Conservation (phyloP, 1,140 invertebrate species). For the Leptinotarsa defecta region DNA sequence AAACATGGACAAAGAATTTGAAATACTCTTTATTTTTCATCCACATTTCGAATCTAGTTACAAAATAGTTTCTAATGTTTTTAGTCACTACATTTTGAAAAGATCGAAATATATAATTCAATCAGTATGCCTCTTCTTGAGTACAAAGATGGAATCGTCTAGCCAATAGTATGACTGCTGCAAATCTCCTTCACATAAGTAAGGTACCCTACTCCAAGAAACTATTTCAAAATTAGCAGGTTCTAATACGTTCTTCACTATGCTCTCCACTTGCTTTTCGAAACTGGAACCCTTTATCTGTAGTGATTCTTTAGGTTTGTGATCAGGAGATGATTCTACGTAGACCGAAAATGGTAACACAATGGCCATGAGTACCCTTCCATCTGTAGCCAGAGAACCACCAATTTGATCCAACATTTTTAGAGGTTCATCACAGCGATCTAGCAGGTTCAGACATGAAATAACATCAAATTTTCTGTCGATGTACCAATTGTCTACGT, state of each 20-base stretch:
- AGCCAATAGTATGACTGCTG: conserved; percentile 89
- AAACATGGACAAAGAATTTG: too few species aligned
- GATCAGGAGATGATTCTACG: conserved; percentile 76
- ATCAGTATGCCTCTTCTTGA: conserved; percentile 53
- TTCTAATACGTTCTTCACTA: conserved; percentile 71
- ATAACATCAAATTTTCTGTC: conserved; percentile 75
- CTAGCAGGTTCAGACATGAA: conserved; percentile 86
- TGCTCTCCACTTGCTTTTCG: conserved; percentile 77
- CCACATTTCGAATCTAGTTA: too few species aligned
- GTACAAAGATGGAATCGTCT: conserved; percentile 82
- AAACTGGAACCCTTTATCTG: conserved; percentile 71
- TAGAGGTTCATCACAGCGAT: conserved; percentile 82
- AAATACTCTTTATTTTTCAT: too few species aligned
- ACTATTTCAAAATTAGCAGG: conserved; percentile 75
- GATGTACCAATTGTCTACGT: conserved; percentile 74
- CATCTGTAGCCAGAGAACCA: conserved; percentile 67
- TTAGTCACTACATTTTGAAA: too few species aligned
- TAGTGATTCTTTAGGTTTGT: conserved; percentile 74
- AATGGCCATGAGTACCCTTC: conserved; percentile 77
- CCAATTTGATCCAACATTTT: conserved; percentile 73
- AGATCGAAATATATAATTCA: too few species aligned
- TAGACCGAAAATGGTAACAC: conserved; percentile 90
- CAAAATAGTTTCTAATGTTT: too few species aligned
- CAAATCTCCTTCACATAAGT: conserved; percentile 94
- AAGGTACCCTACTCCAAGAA: conserved; percentile 83